A percentile compares a stretch with the other conserved stretches of the same genome.
Evolutionary conservation across 1,140 invertebrate species (phyloP).

Genomic region (Temnothorax longispinosus): DNA sequence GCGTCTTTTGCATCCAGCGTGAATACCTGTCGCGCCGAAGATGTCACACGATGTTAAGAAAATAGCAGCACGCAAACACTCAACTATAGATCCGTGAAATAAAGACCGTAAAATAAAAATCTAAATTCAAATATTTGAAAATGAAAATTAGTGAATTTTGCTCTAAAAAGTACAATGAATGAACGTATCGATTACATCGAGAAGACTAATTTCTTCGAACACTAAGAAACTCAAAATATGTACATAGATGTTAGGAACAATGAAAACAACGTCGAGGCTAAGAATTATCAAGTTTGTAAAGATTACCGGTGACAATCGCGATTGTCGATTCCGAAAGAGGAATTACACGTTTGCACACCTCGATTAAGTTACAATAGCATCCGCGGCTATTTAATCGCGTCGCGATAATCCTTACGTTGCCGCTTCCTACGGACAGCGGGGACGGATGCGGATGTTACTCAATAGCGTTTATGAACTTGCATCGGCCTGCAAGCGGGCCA

Average conservation of each 20-base stretch:
- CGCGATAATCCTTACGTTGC: slow-evolving; percentile 25
- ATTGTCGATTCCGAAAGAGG: slow-evolving; percentile 1
- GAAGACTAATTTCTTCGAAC: neutral
- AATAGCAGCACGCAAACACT: neutral
- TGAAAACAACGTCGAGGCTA: neutral
- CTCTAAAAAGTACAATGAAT: too few species aligned
- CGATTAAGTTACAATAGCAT: slow-evolving; percentile 30
- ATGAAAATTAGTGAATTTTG: neutral
- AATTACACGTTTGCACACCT: slow-evolving; percentile 7
- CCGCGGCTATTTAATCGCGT: slow-evolving; percentile 4
- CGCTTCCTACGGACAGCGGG: slow-evolving; percentile 21
- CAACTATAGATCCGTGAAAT: neutral
- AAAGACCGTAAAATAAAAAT: neutral
- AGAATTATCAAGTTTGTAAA: neutral
- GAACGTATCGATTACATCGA: too few species aligned
- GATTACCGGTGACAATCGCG: neutral
- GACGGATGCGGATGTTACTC: slow-evolving; percentile 50
- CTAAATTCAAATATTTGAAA: neutral
- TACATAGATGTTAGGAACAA: too few species aligned
- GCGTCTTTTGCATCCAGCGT: slow-evolving; percentile 9
- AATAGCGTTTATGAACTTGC: slow-evolving; percentile 55
- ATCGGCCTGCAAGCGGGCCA: slow-evolving; percentile 11
- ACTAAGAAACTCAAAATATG: neutral
- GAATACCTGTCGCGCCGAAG: neutral
- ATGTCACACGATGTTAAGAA: neutral